These are phyloP conservation scores for Heterodera carotae DNA, from an alignment of 1,140 invertebrate species.

Conservation along the genomic window DNA sequence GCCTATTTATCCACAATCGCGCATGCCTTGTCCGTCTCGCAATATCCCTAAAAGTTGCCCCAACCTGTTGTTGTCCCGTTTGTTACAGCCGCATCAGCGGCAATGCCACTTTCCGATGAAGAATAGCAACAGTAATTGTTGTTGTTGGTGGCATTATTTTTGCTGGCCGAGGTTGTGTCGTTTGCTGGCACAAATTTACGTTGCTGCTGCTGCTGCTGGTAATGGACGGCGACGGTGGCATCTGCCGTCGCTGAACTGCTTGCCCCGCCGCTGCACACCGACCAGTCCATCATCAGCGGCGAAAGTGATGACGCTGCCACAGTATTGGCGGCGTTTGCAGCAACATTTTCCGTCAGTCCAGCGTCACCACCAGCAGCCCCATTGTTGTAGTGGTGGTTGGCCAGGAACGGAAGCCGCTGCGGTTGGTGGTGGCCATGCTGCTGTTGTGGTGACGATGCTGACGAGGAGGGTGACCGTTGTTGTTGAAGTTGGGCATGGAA, in stretches of 20 bases:
- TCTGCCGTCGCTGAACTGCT: too few relatives aligned
- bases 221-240: too few relatives aligned
- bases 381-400: background rate
- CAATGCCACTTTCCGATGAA: background rate
- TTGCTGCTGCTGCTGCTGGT: background rate
- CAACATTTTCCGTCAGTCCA: too few relatives aligned
- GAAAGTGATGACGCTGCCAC: background rate
- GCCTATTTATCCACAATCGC: too few relatives aligned
- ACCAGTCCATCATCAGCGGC: background rate
- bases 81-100: background rate
- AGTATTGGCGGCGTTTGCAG: background rate
- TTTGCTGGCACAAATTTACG: background rate
- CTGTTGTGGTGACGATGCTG: background rate
- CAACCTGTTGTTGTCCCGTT: background rate
- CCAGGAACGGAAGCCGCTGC: conserved; percentile 1
- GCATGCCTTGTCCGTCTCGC: too few relatives aligned
- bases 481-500: background rate
- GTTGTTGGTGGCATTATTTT: background rate
- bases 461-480: background rate
- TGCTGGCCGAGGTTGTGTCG: background rate
- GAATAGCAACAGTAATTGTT: background rate
- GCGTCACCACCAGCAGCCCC: too few relatives aligned
- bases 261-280: background rate
- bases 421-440: background rate
- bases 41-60: too few relatives aligned